A percentile compares a stretch with the other conserved stretches of the same genome.
phyloP scores from a whole-genome alignment of 2,888 invertebrate genomes.

The Sinotaia quadrata region DNA sequence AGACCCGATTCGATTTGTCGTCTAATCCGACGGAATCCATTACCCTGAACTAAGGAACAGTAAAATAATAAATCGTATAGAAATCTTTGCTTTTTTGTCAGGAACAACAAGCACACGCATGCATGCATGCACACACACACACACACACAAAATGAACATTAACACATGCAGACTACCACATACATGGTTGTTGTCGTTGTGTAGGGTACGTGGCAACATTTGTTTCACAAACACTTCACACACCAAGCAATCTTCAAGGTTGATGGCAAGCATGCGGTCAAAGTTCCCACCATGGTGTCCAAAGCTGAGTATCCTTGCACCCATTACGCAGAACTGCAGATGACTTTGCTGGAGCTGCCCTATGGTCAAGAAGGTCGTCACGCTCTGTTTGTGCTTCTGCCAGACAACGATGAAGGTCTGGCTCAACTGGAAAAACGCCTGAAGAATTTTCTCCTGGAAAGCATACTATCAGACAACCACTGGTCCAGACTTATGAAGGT shows the following conservation, averaged over 20 bases:
- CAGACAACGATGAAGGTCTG: conserved; percentile 18
- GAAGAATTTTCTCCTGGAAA: conserved; percentile 12
- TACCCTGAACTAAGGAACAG: no score
- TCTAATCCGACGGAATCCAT: no score
- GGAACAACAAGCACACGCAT: no score
- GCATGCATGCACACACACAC: no score
- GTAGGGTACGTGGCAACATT: conserved; percentile 13
- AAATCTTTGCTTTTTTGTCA: no score
- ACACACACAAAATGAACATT: no score
- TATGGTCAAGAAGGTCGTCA: conserved; percentile 1
- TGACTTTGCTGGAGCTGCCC: conserved; percentile 24
- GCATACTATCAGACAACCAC: conserved; percentile 4
- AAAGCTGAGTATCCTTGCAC: conserved; percentile 8
- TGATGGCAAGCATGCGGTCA: not conserved
- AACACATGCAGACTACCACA: no score
- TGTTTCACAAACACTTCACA: conserved; percentile 1
- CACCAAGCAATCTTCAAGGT: conserved; percentile 4
- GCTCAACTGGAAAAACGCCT: conserved; percentile 10
- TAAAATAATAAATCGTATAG: no score
- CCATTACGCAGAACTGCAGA: conserved; percentile 6
- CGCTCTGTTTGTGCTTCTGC: conserved; percentile 20
- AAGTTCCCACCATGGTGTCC: conserved; percentile 20
- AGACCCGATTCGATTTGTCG: no score
- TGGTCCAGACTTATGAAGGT: conserved; percentile 10
- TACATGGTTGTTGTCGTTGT: not conserved